phyloP scores from a whole-genome alignment of 92 coral and sea anemone species.

The Palythoa grandiflora region DNA sequence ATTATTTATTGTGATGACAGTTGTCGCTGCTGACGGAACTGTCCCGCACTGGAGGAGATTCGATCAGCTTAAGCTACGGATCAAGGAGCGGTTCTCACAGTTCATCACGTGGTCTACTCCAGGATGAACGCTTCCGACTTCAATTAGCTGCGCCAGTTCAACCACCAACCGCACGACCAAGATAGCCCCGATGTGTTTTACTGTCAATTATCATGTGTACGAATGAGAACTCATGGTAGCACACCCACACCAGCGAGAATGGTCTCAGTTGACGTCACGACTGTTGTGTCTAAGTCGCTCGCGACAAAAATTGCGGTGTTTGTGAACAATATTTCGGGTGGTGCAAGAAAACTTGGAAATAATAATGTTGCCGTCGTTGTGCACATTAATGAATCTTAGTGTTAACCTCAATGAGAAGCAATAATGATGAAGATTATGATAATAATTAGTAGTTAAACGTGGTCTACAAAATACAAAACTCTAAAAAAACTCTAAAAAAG shows the following conservation, averaged over 20 bases:
- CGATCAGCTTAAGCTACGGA: slow-evolving; percentile 71
- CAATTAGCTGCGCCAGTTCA: slow-evolving; percentile 40
- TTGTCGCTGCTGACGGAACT: slow-evolving; percentile 82
- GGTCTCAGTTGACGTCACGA: not conserved
- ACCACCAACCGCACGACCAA: not conserved
- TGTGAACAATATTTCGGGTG: too few species aligned
- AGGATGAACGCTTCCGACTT: slow-evolving; percentile 43
- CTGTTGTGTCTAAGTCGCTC: too few species aligned
- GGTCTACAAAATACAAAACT: too few species aligned
- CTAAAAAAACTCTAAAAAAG: too few species aligned
- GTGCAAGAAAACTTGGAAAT: too few species aligned
- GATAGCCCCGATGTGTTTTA: slow-evolving; percentile 5
- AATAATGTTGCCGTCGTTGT: too few species aligned
- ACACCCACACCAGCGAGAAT: not conserved
- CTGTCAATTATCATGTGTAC: not conserved
- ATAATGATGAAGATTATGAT: too few species aligned
- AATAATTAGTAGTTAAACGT: too few species aligned
- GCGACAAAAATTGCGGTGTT: too few species aligned
- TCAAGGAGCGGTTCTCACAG: slow-evolving; percentile 48
- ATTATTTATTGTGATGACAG: slow-evolving; percentile 49
- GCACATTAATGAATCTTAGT: too few species aligned
- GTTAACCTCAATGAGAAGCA: too few species aligned
- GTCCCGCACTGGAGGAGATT: slow-evolving; percentile 74
- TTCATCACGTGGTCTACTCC: slow-evolving; percentile 34
- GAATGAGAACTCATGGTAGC: too few species aligned